These are phyloP conservation scores for Pungitius pungitius DNA, from an alignment of 2,113 vertebrate species.

Conservation along the genomic window DNA sequence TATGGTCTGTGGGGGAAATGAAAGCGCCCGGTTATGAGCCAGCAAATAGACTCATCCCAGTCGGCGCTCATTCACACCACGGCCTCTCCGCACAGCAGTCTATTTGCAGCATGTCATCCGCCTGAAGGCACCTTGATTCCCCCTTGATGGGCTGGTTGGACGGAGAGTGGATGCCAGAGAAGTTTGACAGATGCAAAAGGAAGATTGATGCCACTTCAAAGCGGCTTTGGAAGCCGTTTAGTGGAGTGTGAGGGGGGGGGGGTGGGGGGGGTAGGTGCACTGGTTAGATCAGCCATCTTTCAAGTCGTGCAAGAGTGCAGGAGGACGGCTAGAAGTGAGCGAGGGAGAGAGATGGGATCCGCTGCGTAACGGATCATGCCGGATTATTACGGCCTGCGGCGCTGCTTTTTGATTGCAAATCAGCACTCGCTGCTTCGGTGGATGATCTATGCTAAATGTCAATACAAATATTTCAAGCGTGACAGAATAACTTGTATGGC, in stretches of 20 bases:
- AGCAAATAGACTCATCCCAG: slow-evolving; percentile 69
- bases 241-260: too few relatives aligned
- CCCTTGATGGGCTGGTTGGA: slow-evolving; percentile 56
- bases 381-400: not conserved
- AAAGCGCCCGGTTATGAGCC: slow-evolving; percentile 46
- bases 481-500: not conserved
- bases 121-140: slow-evolving; percentile 63
- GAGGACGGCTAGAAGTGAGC: slow-evolving; percentile 5
- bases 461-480: not conserved
- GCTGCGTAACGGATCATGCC: slow-evolving; percentile 3
- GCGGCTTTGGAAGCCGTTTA: slow-evolving; percentile 55
- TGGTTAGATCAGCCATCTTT: slow-evolving; percentile 68
- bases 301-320: slow-evolving; percentile 48
- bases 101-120: slow-evolving; percentile 65
- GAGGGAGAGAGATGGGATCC: not conserved
- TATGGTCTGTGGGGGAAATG: slow-evolving; percentile 53
- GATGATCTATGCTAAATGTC: not conserved
- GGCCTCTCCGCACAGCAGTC: slow-evolving; percentile 29
- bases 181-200: slow-evolving; percentile 68
- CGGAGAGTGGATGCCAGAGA: slow-evolving; percentile 57
- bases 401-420: not conserved
- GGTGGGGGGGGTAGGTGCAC: slow-evolving; percentile 52
- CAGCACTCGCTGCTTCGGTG: not conserved
- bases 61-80: slow-evolving; percentile 46
- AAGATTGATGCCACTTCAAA: slow-evolving; percentile 75